phyloP scores from a whole-genome alignment of 2,888 invertebrate genomes.

The Philereme vetulata region DNA sequence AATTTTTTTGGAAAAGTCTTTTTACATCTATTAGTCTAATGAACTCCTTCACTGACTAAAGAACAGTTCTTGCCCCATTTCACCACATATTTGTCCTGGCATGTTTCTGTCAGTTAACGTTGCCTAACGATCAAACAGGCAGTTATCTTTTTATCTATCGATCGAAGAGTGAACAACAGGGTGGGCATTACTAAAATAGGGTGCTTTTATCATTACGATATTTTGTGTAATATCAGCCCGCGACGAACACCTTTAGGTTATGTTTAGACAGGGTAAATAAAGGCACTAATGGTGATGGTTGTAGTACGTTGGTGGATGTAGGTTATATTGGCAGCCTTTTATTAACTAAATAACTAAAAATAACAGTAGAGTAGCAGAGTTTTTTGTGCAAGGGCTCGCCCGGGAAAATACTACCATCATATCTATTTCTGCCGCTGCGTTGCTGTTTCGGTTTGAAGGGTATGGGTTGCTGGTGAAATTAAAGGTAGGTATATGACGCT shows the following conservation, averaged over 20 bases:
- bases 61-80: not conserved
- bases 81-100: not conserved
- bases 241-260: constrained; percentile 33
- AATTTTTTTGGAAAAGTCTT: too few species aligned
- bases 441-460: too few species aligned
- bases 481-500: too few species aligned
- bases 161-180: constrained; percentile 38
- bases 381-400: too few species aligned
- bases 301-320: not conserved
- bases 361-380: too few species aligned
- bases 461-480: too few species aligned
- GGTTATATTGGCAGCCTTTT: constrained; percentile 6
- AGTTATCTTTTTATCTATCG: constrained; percentile 45
- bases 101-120: not conserved
- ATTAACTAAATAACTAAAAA: too few species aligned
- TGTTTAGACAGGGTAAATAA: constrained; percentile 26
- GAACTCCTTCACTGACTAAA: too few species aligned
- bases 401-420: too few species aligned
- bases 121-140: constrained; percentile 14
- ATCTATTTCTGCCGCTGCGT: too few species aligned
- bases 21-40: too few species aligned
- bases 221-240: constrained; percentile 42
- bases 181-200: constrained; percentile 39
- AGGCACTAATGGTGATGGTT: constrained; percentile 19
- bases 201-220: constrained; percentile 43